Percentiles rank a stretch among this genome's conserved stretches.
Evolutionary conservation across 2,113 vertebrate genomes (phyloP).

Genomic region (Phalacrocorax pelagicus): DNA sequence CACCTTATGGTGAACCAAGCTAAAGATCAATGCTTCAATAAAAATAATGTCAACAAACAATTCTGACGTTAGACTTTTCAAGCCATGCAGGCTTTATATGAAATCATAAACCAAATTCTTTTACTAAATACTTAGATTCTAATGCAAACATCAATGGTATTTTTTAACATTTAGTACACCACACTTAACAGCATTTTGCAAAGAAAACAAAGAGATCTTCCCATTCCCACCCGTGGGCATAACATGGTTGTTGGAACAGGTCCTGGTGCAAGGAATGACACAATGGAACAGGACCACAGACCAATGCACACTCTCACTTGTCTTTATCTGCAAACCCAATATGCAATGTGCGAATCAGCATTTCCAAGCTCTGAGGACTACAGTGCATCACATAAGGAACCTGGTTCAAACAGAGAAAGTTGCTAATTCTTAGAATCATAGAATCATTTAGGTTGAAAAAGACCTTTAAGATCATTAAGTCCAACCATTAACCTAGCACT

Average conservation of each 20-base stretch:
- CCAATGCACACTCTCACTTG: fast-evolving
- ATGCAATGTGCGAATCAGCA: background rate
- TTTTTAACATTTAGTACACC: background rate
- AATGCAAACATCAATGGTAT: background rate
- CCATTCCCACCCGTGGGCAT: background rate
- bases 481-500: background rate
- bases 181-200: background rate
- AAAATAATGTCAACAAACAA: slow-evolving; percentile 71
- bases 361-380: background rate
- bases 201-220: background rate
- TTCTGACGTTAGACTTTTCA: slow-evolving; percentile 3
- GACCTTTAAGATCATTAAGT: background rate
- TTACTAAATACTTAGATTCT: background rate
- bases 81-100: background rate
- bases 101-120: background rate
- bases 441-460: background rate
- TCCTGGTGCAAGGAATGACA: background rate
- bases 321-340: background rate
- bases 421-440: background rate
- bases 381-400: background rate
- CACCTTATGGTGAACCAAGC: slow-evolving; percentile 69
- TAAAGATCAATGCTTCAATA: slow-evolving; percentile 79
- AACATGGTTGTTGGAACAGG: background rate
- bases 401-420: background rate
- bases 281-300: fast-evolving